A percentile compares a stretch with the other conserved stretches of the same genome.
phyloP scores from a whole-genome alignment of 2,888 invertebrate genomes.

The Hybos culiciformis region DNA sequence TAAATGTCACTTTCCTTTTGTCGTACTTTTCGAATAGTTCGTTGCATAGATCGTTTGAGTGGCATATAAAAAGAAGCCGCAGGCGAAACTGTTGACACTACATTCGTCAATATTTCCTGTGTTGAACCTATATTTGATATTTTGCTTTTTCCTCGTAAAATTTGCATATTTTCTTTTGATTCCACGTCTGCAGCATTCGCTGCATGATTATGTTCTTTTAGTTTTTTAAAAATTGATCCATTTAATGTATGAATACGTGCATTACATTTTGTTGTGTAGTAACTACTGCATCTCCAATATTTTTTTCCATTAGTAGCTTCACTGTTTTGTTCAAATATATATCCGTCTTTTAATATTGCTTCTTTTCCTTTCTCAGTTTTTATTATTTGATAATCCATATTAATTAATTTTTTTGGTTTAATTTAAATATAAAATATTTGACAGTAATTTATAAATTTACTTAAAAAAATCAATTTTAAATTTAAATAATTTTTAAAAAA shows the following conservation, averaged over 20 bases:
- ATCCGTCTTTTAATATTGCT: not conserved
- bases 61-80: not conserved
- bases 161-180: not conserved
- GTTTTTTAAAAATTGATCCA: not conserved
- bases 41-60: conserved; percentile 1
- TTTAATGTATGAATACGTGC: not conserved
- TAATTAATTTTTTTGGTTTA: not conserved
- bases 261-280: not conserved
- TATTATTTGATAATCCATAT: not conserved
- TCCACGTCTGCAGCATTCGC: not conserved
- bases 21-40: not conserved
- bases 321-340: not conserved
- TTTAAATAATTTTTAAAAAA: too few species aligned
- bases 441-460: not conserved
- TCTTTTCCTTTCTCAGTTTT: not conserved
- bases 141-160: not conserved
- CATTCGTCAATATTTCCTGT: not conserved
- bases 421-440: not conserved
- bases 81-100: not conserved
- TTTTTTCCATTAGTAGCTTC: not conserved
- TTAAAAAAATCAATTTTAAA: not conserved
- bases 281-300: not conserved
- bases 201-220: not conserved
- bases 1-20: conserved; percentile 1
- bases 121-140: not conserved